Percentiles rank a stretch among this genome's conserved stretches.
These are phyloP conservation scores for Natator depressus DNA, from an alignment of 2,113 vertebrate genomes.

Conservation along the genomic window DNA sequence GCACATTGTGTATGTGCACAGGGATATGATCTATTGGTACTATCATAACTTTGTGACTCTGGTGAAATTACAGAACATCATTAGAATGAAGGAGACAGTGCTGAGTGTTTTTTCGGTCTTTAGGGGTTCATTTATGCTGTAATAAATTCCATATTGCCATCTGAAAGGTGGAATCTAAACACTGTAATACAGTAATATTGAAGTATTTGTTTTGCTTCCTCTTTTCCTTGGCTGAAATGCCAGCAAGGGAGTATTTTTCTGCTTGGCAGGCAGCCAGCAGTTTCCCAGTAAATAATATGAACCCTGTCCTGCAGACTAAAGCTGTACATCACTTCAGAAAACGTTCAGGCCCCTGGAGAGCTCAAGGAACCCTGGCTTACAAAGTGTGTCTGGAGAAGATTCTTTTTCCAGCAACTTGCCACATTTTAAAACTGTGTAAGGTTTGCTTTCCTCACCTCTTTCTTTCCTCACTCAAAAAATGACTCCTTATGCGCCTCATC, in stretches of 20 bases:
- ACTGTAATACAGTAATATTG: conserved; percentile 34
- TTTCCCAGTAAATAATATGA: conserved; percentile 52
- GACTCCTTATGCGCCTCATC: not conserved
- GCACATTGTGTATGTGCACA: not conserved
- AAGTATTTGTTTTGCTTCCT: conserved; percentile 44
- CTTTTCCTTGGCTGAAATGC: conserved; percentile 40
- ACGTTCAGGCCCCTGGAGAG: conserved; percentile 7
- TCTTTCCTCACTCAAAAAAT: not conserved
- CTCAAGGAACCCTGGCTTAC: conserved; percentile 10
- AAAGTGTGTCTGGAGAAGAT: conserved; percentile 13
- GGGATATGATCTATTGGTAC: conserved; percentile 44
- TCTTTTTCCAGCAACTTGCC: conserved; percentile 15
- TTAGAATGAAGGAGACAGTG: not conserved
- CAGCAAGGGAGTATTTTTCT: conserved; percentile 40
- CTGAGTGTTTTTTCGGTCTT: conserved; percentile 15
- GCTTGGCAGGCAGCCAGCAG: conserved; percentile 29
- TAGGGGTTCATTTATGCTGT: conserved; percentile 16
- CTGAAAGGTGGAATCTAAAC: conserved; percentile 43
- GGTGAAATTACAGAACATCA: conserved; percentile 46
- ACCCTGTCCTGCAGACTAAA: conserved; percentile 20
- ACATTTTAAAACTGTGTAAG: not conserved
- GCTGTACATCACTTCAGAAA: conserved; percentile 43
- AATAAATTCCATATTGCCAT: conserved; percentile 45
- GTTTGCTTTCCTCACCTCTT: not conserved
- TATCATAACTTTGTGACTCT: conserved; percentile 35